A percentile compares a stretch with the other conserved stretches of the same genome.
These are phyloP conservation scores for Drosophila crucigera DNA, from an alignment of 2,888 invertebrate genomes.

Conservation along the genomic window DNA sequence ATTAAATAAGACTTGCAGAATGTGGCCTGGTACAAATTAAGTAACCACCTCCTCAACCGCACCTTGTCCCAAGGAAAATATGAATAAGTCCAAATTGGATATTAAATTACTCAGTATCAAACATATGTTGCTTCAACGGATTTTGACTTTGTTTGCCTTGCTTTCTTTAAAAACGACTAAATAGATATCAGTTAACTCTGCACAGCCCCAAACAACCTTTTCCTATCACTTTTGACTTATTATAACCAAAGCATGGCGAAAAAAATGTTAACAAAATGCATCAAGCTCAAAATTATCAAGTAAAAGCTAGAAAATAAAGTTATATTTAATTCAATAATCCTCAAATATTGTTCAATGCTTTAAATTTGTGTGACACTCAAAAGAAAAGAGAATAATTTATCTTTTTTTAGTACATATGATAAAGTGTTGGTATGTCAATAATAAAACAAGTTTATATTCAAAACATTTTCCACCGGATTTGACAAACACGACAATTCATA, in stretches of 20 bases:
- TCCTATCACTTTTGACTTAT: neutral
- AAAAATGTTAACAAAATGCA: neutral
- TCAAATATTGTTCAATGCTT: neutral
- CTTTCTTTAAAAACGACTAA: neutral
- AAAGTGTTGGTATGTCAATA: neutral
- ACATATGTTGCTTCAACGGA: neutral
- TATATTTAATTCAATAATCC: neutral
- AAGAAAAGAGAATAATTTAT: neutral
- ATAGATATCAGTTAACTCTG: neutral
- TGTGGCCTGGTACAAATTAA: slow-evolving; percentile 16
- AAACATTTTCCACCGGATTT: neutral
- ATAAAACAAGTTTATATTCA: neutral
- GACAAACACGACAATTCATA: neutral
- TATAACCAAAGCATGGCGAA: neutral
- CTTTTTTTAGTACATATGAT: neutral
- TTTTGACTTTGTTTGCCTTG: neutral
- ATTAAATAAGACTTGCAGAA: neutral
- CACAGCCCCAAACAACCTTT: neutral
- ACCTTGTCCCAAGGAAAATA: neutral
- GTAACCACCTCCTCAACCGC: neutral
- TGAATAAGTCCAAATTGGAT: neutral
- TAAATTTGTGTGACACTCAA: neutral
- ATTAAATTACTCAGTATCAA: neutral
- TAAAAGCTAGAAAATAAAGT: neutral
- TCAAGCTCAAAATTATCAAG: neutral